Base-by-base conservation (phyloP, 1,140 invertebrate genomes). In the Conus ventricosus region DNA sequence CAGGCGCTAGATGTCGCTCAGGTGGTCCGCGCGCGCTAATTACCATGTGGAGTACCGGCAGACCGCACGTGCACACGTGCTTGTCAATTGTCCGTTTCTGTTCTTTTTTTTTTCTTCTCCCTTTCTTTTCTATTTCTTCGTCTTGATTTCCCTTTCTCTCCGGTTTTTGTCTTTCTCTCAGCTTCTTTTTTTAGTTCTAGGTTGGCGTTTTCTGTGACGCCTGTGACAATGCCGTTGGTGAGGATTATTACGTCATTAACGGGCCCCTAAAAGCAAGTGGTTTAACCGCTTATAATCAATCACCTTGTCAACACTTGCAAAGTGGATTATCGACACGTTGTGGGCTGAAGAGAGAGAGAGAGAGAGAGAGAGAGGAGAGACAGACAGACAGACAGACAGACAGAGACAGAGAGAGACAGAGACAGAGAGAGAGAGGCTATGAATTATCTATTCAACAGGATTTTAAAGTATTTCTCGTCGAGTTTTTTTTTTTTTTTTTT, bases 1-100 rank as follows among this genome's bases (percentile, higher is more conserved):
- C 63, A 84, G 83, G 84, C 84, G 84, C 84, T 71, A 85, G 63
- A 85, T 85, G 63, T 85, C 84, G 84, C 84, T 85, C 84, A 85
- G 84, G 84, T 85, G 84, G 84, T 75, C 15, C 63, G 60, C 84
- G 25, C 84, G 84, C 63, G 84, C 84, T 85, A 85, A 85, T 85
- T 85, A 75, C 84, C 84, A 85, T 54, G 84, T 85, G 63, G 60
- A 85, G 84, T 63, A 85, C 63, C 63, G 80, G 57, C 60, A 39
- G 60, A 27, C 63, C 63, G 57, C 84, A 71, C 84, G 84, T 75
- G 84, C 84, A 85, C 84, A 85, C 84, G 84, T 75, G 84, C 84
- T 75, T 27, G 54, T 85, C 84, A 75, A 85, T 85, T 75, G 84
- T 75, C 39, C 84, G 27, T 25, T 60, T 60, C 4, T 60, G 0